These are phyloP conservation scores for Leptothorax acervorum DNA, from an alignment of 2,888 invertebrate genomes.

Conservation along the genomic window DNA sequence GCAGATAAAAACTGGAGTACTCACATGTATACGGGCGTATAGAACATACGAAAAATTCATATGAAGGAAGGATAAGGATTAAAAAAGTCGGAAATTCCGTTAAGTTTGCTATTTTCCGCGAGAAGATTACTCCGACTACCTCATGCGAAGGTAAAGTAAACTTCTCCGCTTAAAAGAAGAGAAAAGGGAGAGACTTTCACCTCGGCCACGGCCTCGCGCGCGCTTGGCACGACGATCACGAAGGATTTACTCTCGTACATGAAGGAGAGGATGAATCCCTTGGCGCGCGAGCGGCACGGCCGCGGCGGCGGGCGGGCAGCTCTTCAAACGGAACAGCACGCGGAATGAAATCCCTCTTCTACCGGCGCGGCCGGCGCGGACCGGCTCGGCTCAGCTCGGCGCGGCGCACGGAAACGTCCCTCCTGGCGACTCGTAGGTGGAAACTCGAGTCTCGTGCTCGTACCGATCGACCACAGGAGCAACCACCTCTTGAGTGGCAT, in stretches of 20 bases:
- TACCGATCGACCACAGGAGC: conserved; percentile 67
- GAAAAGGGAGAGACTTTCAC: conserved; percentile 71
- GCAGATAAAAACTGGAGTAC: conserved; percentile 1
- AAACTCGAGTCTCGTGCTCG: conserved; percentile 70
- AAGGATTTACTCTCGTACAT: conserved; percentile 67
- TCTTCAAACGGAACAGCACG: conserved; percentile 74
- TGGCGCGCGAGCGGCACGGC: conserved; percentile 23
- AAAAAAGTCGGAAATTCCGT: conserved; percentile 55
- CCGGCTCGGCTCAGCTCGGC: conserved; percentile 28
- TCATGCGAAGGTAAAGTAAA: conserved; percentile 23
- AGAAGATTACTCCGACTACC: conserved; percentile 22
- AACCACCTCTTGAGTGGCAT: conserved; percentile 70
- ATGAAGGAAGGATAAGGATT: neutral
- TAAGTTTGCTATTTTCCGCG: conserved; percentile 63
- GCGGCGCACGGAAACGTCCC: conserved; percentile 76
- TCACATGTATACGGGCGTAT: neutral
- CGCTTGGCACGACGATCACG: conserved; percentile 71
- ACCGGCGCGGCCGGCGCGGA: conserved; percentile 47
- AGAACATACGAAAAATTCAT: neutral
- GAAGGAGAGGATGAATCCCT: conserved; percentile 64
- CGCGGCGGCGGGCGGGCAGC: conserved; percentile 9
- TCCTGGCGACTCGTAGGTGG: conserved; percentile 76
- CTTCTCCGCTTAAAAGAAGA: conserved; percentile 37
- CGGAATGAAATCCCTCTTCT: conserved; percentile 76
- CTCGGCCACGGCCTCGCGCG: conserved; percentile 55